Base-by-base conservation (phyloP, 2,797 vertebrate genomes). In the Cuculus canorus region DNA sequence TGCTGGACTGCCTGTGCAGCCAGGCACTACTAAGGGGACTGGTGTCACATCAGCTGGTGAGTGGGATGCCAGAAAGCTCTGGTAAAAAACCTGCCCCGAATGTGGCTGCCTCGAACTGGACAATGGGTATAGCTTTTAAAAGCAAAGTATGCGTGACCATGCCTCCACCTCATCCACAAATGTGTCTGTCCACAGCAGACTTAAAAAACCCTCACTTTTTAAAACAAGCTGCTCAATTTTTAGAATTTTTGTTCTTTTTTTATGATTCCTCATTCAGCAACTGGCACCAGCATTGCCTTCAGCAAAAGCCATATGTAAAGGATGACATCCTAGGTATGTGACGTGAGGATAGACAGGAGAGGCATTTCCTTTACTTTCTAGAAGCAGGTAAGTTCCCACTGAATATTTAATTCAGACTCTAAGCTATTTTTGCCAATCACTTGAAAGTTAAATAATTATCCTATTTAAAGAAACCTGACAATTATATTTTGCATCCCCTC, bases 361-460 rank as follows among this genome's bases (percentile, higher is more conserved):
- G 33, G 11, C 27, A 81, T 6, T 86, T 78, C 56, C 23, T 82
- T 86, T 61, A 24, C 68, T 48, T 91, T 77, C 60, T 37, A 59
- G 56, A 95, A 87, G 30, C 39, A 82, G 50, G 60, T 61, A 37
- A 91, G 69, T 37, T 80, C 45, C 48, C 47, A 64, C 22, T 28
- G 41, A 73, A 50, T 25, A 90, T 68, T 88, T 76, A 76, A 76
- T 66, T 86, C 66, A 84, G 63, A 72, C 23, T 53, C 32, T 14
- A 82, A 79, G 17, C 43, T 86, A 17, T 63, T 91, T 81, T 91
- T 79, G 90, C 82, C 53, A 33, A 41, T 75, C 56, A 82, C 80
- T 80, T 82, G 11, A 27, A 92, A 92, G 64, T 90, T 89, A 89
- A 96, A 75, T 77, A 92, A 91, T 93, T 93, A 90, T 47, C 66